A percentile compares a stretch with the other conserved stretches of the same genome.
Evolutionary conservation across 2,797 vertebrate genomes (phyloP).

Genomic region (Fistularia tabacaria): DNA sequence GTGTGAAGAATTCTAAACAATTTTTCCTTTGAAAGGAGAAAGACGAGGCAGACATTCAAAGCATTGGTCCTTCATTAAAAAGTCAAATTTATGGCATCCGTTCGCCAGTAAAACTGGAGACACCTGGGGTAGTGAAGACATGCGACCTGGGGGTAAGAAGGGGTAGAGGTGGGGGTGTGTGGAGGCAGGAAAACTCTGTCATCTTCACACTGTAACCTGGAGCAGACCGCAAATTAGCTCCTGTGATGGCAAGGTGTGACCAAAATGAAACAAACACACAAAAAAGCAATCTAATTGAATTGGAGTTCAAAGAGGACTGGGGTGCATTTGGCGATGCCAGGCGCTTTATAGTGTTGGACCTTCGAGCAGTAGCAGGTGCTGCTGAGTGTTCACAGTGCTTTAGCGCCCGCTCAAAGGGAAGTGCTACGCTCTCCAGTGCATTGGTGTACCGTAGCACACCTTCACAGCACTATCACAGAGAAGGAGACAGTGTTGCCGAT

Average conservation of each 20-base stretch:
- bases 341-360: slow-evolving; percentile 65
- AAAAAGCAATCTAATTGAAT: slow-evolving; percentile 75
- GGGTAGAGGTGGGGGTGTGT: slow-evolving; percentile 2
- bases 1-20: slow-evolving; percentile 72
- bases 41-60: slow-evolving; percentile 69
- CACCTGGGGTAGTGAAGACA: slow-evolving; percentile 67
- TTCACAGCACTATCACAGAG: slow-evolving; percentile 58
- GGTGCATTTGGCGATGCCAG: slow-evolving; percentile 49
- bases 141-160: slow-evolving; percentile 43
- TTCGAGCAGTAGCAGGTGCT: slow-evolving; percentile 69
- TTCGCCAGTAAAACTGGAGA: slow-evolving; percentile 52
- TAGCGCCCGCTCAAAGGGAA: slow-evolving; percentile 49
- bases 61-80: slow-evolving; percentile 73
- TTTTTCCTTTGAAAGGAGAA: slow-evolving; percentile 67
- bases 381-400: slow-evolving; percentile 53
- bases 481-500: slow-evolving; percentile 49
- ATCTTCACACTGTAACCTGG: slow-evolving; percentile 76
- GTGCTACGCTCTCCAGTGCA: slow-evolving; percentile 51
- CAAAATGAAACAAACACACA: slow-evolving; percentile 76
- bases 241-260: slow-evolving; percentile 76
- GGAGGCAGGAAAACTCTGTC: slow-evolving; percentile 60
- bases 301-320: slow-evolving; percentile 70
- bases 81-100: slow-evolving; percentile 72
- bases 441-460: slow-evolving; percentile 44
- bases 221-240: slow-evolving; percentile 75